A percentile compares a stretch with the other conserved stretches of the same genome.
Conservation (phyloP, 2,797 vertebrate species). For the Rhinogobio ventralis region DNA sequence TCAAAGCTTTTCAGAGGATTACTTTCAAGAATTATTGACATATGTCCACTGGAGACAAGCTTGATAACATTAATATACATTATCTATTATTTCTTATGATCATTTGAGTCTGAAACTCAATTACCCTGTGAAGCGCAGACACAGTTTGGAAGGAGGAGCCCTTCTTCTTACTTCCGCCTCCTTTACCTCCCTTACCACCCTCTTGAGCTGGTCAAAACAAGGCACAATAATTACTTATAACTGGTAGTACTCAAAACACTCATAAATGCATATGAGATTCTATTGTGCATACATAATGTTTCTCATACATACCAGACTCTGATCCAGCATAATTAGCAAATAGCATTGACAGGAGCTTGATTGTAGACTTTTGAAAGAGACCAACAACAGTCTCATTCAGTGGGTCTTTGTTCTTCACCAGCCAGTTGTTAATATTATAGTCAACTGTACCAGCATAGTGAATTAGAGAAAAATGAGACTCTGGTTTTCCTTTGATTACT, state of each 20-base stretch:
- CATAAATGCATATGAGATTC: slow-evolving; percentile 28
- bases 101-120: background rate
- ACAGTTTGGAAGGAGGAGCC: slow-evolving; percentile 88
- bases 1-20: background rate
- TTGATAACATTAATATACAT: background rate
- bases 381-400: slow-evolving; percentile 85
- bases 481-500: slow-evolving; percentile 81
- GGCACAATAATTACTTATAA: background rate
- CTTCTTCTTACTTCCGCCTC: slow-evolving; percentile 81
- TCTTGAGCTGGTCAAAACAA: slow-evolving; percentile 24
- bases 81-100: background rate
- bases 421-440: slow-evolving; percentile 85
- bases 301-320: slow-evolving; percentile 71
- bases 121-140: slow-evolving; percentile 83
- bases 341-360: slow-evolving; percentile 80
- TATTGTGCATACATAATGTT: background rate
- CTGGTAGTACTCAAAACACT: background rate
- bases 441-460: slow-evolving; percentile 86
- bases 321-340: slow-evolving; percentile 80
- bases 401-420: slow-evolving; percentile 87
- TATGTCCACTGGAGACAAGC: background rate
- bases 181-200: slow-evolving; percentile 69
- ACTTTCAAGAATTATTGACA: background rate
- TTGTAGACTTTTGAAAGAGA: slow-evolving; percentile 82
- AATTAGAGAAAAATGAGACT: slow-evolving; percentile 82